These are phyloP conservation scores for Priocnemis perturbator DNA, from an alignment of 2,888 invertebrate species.

Conservation along the genomic window DNA sequence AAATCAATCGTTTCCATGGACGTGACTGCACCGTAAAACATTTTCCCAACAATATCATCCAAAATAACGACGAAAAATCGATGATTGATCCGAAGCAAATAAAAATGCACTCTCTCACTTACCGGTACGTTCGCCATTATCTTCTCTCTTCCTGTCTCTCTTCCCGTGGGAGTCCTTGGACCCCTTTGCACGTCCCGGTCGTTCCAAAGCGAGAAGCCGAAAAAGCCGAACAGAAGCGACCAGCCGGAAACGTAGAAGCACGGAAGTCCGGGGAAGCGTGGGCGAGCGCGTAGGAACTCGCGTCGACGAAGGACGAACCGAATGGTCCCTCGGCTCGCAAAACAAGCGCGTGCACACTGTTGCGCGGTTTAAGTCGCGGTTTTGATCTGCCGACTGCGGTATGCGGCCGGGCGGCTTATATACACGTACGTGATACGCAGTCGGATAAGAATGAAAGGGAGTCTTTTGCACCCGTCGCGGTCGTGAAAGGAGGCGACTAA, in stretches of 20 bases:
- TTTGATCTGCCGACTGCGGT: slow-evolving; percentile 56
- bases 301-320: not conserved
- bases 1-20: too few species aligned
- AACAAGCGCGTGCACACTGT: too few species aligned
- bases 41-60: too few species aligned
- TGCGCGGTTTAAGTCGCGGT: slow-evolving; percentile 43
- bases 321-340: not conserved
- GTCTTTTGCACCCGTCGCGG: slow-evolving; percentile 41
- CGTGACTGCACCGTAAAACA: too few species aligned
- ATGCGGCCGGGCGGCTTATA: slow-evolving; percentile 58
- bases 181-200: too few species aligned
- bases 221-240: too few species aligned
- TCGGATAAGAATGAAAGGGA: slow-evolving; percentile 62
- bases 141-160: slow-evolving; percentile 29
- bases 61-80: too few species aligned
- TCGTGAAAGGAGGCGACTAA: slow-evolving; percentile 56
- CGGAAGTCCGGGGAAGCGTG: too few species aligned
- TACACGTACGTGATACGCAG: slow-evolving; percentile 55
- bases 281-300: not conserved
- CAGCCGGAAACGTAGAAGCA: too few species aligned
- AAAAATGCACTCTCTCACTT: too few species aligned
- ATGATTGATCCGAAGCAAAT: too few species aligned
- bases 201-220: too few species aligned
- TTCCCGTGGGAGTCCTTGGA: not conserved
- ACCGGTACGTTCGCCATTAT: slow-evolving; percentile 58